Conservation (phyloP, 2,888 invertebrate genomes). For the Aporophyla lueneburgensis region DNA sequence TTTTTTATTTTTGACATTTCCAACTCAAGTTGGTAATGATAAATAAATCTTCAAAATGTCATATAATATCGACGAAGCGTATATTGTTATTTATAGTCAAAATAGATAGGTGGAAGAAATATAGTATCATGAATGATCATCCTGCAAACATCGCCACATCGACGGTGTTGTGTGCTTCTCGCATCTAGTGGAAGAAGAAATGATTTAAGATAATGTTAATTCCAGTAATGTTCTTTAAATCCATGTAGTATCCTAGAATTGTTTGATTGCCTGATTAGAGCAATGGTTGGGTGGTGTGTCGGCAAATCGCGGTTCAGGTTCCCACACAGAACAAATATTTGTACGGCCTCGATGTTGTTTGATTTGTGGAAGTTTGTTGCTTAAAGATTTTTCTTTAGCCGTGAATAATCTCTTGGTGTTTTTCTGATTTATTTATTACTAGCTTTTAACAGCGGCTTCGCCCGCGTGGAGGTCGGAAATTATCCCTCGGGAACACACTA, state of each 20-base stretch:
- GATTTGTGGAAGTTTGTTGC: background rate
- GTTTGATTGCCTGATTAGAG: constrained; percentile 7
- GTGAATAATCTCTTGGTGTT: rapidly evolving
- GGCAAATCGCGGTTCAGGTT: background rate
- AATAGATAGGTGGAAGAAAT: constrained; percentile 17
- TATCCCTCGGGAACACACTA: too few relatives aligned
- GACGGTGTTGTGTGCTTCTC: background rate
- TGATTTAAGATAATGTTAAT: background rate
- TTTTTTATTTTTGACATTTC: too few relatives aligned
- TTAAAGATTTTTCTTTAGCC: background rate
- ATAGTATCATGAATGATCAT: background rate
- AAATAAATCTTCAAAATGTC: constrained; percentile 9
- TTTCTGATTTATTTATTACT: too few relatives aligned
- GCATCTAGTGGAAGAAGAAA: background rate
- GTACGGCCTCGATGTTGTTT: background rate
- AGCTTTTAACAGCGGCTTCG: too few relatives aligned
- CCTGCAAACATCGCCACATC: background rate
- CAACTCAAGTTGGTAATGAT: background rate
- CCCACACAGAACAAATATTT: background rate
- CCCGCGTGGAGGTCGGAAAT: too few relatives aligned
- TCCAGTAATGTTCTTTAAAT: background rate
- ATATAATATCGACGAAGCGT: constrained; percentile 38
- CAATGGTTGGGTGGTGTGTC: background rate
- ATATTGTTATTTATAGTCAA: constrained; percentile 42
- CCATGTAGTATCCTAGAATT: background rate